Percentiles rank a stretch among this genome's conserved stretches.
These are phyloP conservation scores for Gnathonemus echidnorhynchus DNA, from an alignment of 2,113 vertebrate species.

Conservation along the genomic window DNA sequence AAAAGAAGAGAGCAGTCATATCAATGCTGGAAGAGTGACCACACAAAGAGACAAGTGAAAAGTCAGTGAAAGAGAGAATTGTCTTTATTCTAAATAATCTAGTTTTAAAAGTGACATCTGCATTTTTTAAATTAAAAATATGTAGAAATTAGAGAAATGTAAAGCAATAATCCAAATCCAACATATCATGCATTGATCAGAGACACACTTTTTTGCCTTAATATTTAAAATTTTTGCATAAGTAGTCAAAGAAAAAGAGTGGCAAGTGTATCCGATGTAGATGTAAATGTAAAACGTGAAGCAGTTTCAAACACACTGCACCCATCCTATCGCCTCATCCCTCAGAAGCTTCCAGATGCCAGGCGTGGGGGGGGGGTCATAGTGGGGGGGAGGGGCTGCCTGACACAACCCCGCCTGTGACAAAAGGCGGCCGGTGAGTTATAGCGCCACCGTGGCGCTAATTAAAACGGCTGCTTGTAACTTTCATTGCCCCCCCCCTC, in stretches of 20 bases:
- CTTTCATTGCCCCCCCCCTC: conserved; percentile 60
- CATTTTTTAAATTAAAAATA: background rate
- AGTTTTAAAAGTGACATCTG: background rate
- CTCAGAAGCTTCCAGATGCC: conserved; percentile 58
- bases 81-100: background rate
- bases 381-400: conserved; percentile 54
- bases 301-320: background rate
- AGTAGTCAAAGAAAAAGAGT: background rate
- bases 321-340: conserved; percentile 19
- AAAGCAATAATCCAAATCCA: background rate
- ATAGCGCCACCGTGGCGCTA: conserved; percentile 85
- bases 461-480: conserved; percentile 99
- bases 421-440: conserved; percentile 80
- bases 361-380: conserved; percentile 43
- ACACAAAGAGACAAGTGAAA: background rate
- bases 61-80: background rate
- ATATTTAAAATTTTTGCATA: background rate
- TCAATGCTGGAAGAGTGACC: background rate
- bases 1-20: background rate
- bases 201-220: background rate
- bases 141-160: background rate
- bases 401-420: conserved; percentile 65
- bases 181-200: background rate
- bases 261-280: background rate
- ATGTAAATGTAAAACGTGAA: background rate